Base-by-base conservation (phyloP, 2,888 invertebrate species). In the Herminia tarsipennalis region DNA sequence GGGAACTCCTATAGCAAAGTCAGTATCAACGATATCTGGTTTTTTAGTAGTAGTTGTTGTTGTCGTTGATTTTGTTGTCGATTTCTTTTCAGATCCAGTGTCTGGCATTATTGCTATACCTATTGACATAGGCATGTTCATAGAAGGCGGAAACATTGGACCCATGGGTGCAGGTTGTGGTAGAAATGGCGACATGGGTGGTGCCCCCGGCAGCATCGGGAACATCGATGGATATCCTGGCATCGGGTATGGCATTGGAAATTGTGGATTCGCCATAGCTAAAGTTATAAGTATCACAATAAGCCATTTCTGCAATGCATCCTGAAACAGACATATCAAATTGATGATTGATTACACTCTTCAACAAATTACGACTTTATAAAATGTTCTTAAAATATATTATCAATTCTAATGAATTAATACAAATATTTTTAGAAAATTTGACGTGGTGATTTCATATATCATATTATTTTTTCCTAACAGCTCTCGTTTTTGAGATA, bases 211-310 rank as follows among this genome's bases (percentile, higher is more conserved):
- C 17, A 33, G 6, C 14, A 30, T 36, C 8, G 16, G 36, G 17
- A 29, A 10, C 21, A 35, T 29, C 1, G 10, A 14, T n/a, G 12
- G 13, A n/a, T 2, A 13, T n/a, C 13, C 2, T 12, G 14, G 17
- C 22, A 41, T 16, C 3, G 36, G 25, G 12, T 14, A 44, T 33
- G 5, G 12, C 25, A 33, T 32, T 29, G 45, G 36, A 2, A 24
- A 22, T 24, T 46, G 46, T 12, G 34, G 25, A 30, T 29, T 35
- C 5, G 44, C 39, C 24, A 46, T n/a, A 14, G 25, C 35, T 20
- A 46, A 20, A 6, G 32, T 35, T 24, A 30, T 12, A 16, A 24
- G 30, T 40, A 46, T 30, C 6, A 37, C 21, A 5, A 38, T 30
- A 5, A 14, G 18, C 46, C 46, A 43, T 48, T 34, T 41, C 38